A percentile compares a stretch with the other conserved stretches of the same genome.
phyloP scores from a whole-genome alignment of 1,140 invertebrate genomes.

The Habropoda laboriosa region DNA sequence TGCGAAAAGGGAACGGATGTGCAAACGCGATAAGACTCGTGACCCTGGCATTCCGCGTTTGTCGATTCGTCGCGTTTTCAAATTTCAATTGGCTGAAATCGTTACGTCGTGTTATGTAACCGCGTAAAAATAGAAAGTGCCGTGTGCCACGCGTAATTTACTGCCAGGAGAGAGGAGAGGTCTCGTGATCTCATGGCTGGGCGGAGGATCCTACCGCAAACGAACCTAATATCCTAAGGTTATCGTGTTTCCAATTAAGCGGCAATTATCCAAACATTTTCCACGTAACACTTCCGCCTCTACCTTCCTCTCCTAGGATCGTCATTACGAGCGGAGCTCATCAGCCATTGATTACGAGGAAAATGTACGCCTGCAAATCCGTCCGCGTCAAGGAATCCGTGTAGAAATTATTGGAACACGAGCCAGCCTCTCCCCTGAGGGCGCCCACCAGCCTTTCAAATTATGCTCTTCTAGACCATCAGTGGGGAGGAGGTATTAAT shows the following conservation, averaged over 20 bases:
- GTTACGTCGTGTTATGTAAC: background rate
- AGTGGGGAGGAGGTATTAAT: background rate
- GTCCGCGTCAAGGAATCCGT: slow-evolving; percentile 22
- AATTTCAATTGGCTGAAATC: background rate
- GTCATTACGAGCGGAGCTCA: slow-evolving; percentile 32
- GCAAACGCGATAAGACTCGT: slow-evolving; percentile 45
- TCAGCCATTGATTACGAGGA: slow-evolving; percentile 40
- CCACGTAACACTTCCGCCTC: slow-evolving; percentile 17
- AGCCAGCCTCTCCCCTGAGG: background rate
- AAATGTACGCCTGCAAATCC: slow-evolving; percentile 1
- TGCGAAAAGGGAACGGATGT: slow-evolving; percentile 2
- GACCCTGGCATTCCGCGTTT: slow-evolving; percentile 56
- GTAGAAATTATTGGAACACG: slow-evolving; percentile 24
- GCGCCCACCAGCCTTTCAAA: background rate
- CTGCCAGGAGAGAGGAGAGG: background rate
- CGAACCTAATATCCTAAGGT: slow-evolving; percentile 44
- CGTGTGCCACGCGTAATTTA: background rate
- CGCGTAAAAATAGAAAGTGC: slow-evolving; percentile 8
- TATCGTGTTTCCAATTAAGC: slow-evolving; percentile 49
- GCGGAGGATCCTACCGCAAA: background rate
- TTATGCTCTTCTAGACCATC: background rate
- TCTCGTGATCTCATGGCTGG: background rate
- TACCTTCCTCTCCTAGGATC: slow-evolving; percentile 6
- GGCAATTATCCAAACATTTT: slow-evolving; percentile 39
- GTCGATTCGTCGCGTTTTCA: background rate